These are phyloP conservation scores for Chaetura pelagica DNA, from an alignment of 2,113 vertebrate species.

Conservation along the genomic window DNA sequence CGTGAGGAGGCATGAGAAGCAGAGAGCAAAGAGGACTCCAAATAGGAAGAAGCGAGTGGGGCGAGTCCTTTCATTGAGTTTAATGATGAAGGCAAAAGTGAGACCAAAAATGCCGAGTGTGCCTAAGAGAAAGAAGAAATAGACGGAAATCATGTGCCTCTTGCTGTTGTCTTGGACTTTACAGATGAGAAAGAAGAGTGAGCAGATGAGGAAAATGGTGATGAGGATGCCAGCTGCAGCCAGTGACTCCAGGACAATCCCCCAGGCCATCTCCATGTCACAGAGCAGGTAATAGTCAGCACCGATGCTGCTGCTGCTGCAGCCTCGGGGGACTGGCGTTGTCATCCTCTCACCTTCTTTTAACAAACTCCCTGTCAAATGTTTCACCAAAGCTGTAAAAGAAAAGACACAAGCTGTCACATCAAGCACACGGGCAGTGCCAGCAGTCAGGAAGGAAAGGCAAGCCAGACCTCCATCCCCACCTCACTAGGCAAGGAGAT, in stretches of 20 bases:
- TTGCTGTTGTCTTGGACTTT: slow-evolving; percentile 78
- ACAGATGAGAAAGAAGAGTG: slow-evolving; percentile 76
- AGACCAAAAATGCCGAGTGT: slow-evolving; percentile 86
- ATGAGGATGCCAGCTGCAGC: slow-evolving; percentile 80
- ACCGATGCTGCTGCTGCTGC: background rate
- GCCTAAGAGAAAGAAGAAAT: slow-evolving; percentile 85
- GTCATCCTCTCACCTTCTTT: slow-evolving; percentile 1
- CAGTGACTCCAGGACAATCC: slow-evolving; percentile 85
- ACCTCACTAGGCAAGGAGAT: background rate
- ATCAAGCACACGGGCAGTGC: background rate
- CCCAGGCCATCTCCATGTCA: slow-evolving; percentile 79
- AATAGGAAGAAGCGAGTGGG: slow-evolving; percentile 91
- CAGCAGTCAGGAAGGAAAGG: background rate
- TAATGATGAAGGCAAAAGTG: slow-evolving; percentile 90
- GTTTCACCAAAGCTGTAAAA: slow-evolving; percentile 22
- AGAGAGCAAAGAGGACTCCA: slow-evolving; percentile 86
- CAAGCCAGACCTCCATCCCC: background rate
- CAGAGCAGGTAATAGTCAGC: slow-evolving; percentile 82
- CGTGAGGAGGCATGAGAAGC: slow-evolving; percentile 88
- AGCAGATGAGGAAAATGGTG: slow-evolving; percentile 77
- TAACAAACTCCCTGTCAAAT: background rate
- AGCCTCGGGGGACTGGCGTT: background rate
- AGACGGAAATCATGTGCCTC: slow-evolving; percentile 73
- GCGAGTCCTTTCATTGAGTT: slow-evolving; percentile 75
- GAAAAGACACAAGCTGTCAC: background rate